Base-by-base conservation (phyloP, 2,888 invertebrate species). In the Rutpela maculata region DNA sequence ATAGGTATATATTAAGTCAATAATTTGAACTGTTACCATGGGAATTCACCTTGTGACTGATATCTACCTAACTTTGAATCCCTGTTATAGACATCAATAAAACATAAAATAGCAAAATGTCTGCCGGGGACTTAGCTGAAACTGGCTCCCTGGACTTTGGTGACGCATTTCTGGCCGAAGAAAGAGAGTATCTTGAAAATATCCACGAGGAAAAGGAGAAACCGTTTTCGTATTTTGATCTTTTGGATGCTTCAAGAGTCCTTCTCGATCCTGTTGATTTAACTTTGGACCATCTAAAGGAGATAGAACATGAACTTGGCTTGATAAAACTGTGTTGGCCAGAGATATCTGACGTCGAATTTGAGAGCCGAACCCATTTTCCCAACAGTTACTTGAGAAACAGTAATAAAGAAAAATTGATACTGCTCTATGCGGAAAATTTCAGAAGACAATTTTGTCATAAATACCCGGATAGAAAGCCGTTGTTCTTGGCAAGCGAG, bases 361-460 rank as follows among this genome's bases (percentile, higher is more conserved):
- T 93, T 84, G 92, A 93, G 85, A 91, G 91, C 35, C 89, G 92
- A 31, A 91, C 90, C 7, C 91, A 92, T 85, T 93, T 93, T 85
- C 94, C 95, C 0, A 89, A 90, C 71, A 92, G 92, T 74, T 96
- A 96, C 86, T 92, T 92, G 74, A 92, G 91, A 1, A 92, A 95
- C 82, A 92, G 90, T 17, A 89, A 92, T 19, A 95, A 96, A 86
- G 96, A 96, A 88, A 93, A 94, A 68, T 87, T 95, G 15, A 86
- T 95, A 11, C 88, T 96, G 62, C 91, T 95, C 71, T 95, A 95
- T 84, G 93, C 95, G 0, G 96, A 96, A 88, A 96, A 95, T 88
- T 96, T 96, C 87, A 92, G 96, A 17, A 91, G 92, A 69, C 96
- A 96, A 85, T 95, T 93, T 89, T 89, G 90, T 73, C 89, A 91